Base-by-base conservation (phyloP, 2,888 invertebrate genomes). In the Elysia crispata region DNA sequence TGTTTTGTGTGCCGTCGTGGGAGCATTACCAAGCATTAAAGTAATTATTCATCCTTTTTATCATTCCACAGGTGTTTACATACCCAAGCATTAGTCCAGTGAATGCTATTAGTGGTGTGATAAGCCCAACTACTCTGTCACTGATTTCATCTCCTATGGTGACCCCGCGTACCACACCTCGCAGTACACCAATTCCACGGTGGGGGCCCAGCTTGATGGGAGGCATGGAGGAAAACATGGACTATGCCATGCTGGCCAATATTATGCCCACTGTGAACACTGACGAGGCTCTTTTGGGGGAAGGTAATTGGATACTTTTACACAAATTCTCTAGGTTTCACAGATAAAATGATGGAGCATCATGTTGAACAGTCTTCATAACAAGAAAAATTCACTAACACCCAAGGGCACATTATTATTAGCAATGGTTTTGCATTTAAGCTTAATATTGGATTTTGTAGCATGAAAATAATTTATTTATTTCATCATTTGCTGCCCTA, bases 11-110 rank as follows among this genome's bases (percentile, higher is more conserved):
- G 50, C 18, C 25, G 3, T 74, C 15, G 18, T 20, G n/a, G 41
- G 31, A n/a, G 31, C 31, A n/a, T 20, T 20, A 1, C 31, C 23
- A 60, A 31, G 23, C 41, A n/a, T 62, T 25, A 41, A 6, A 41
- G 69, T 28, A 13, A 54, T 33, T 31, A 23, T 50, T 30, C n/a
- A 70, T 70, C 1, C 18, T 50, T 8, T 70, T 0, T 23, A 23
- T 74, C 23, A 82, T 83, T 25, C 31, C 23, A 1, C 94, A 98
- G 98, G 95, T 98, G 90, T 97, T 98, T 94, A 97, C 96, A 87
- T 98, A 98, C 93, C 96, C 97, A 85, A 95, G 95, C 90, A 95
- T 96, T 90, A 95, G 96, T 91, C 96, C 97, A 90, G 95, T 95
- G 87, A 94, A 95, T 84, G 95, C 96, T 94, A 95, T 96, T 91